Evolutionary conservation across 1,140 invertebrate species (phyloP).

Genomic region (Drosophila quadrilineata): DNA sequence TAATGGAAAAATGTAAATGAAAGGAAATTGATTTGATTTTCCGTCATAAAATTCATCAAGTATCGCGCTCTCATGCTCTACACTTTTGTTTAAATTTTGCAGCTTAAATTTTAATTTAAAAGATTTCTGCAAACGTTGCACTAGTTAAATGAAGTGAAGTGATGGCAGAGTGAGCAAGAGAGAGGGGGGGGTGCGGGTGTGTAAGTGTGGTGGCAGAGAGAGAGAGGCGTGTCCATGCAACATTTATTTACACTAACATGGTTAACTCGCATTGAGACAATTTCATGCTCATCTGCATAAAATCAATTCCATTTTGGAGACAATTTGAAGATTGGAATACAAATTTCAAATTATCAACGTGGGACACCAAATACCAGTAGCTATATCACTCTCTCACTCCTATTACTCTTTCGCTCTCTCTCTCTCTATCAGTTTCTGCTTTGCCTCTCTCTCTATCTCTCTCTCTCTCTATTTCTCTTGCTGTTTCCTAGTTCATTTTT

Average conservation of each 20-base stretch:
- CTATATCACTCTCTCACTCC: too few relatives aligned
- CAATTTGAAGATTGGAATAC: slow-evolving; percentile 82
- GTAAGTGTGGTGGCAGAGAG: too few relatives aligned
- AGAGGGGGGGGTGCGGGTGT: slow-evolving; percentile 8
- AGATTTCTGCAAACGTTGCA: neutral
- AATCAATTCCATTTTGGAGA: slow-evolving; percentile 82
- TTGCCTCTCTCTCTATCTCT: too few relatives aligned
- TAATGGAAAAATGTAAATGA: too few relatives aligned
- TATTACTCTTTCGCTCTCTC: slow-evolving; percentile 5
- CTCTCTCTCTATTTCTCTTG: too few relatives aligned
- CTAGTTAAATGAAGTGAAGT: too few relatives aligned
- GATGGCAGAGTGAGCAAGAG: neutral
- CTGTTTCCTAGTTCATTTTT: too few relatives aligned
- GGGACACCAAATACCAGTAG: slow-evolving; percentile 62
- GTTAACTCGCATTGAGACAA: slow-evolving; percentile 75
- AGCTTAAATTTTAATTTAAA: slow-evolving; percentile 2
- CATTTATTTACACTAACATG: slow-evolving; percentile 78
- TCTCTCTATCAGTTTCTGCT: too few relatives aligned
- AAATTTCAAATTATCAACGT: slow-evolving; percentile 80
- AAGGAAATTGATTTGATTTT: slow-evolving; percentile 48
- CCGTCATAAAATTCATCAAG: slow-evolving; percentile 62
- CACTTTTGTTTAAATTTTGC: neutral
- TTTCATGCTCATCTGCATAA: slow-evolving; percentile 82
- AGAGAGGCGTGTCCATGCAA: slow-evolving; percentile 54
- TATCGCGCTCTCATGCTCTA: slow-evolving; percentile 2